These are phyloP conservation scores for Pseudopipra pipra DNA, from an alignment of 2,113 vertebrate species.

Conservation along the genomic window DNA sequence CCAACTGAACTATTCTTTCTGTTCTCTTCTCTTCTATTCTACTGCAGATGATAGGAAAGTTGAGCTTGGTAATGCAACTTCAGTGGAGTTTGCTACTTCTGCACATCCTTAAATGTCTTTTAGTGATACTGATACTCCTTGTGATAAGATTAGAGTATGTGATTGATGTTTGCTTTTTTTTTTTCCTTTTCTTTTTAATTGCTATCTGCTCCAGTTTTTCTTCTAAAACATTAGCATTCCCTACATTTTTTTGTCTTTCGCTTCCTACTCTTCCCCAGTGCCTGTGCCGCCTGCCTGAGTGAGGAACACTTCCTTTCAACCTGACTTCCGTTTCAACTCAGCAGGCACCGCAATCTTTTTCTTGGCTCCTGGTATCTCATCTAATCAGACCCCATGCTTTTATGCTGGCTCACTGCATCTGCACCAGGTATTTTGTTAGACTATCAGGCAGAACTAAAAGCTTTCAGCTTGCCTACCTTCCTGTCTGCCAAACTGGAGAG, in stretches of 20 bases:
- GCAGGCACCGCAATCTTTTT: constrained; percentile 28
- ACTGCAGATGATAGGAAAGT: not conserved
- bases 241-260: not conserved
- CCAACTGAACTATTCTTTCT: not conserved
- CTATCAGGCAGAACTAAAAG: constrained; percentile 45
- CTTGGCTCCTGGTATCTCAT: constrained; percentile 34
- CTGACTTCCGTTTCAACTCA: constrained; percentile 45
- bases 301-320: constrained; percentile 35
- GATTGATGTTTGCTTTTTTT: not conserved
- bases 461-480: constrained; percentile 37
- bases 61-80: not conserved
- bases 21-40: not conserved
- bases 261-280: not conserved
- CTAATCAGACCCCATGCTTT: constrained; percentile 48
- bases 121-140: not conserved
- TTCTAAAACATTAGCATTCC: not conserved
- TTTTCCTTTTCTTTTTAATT: not conserved
- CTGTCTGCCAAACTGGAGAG: constrained; percentile 36
- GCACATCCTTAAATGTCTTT: not conserved
- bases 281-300: not conserved
- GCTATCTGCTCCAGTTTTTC: not conserved
- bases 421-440: constrained; percentile 54
- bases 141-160: not conserved
- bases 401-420: constrained; percentile 39
- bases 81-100: not conserved